phyloP scores from a whole-genome alignment of 2,797 vertebrate species.

The Fundulus diaphanus region DNA sequence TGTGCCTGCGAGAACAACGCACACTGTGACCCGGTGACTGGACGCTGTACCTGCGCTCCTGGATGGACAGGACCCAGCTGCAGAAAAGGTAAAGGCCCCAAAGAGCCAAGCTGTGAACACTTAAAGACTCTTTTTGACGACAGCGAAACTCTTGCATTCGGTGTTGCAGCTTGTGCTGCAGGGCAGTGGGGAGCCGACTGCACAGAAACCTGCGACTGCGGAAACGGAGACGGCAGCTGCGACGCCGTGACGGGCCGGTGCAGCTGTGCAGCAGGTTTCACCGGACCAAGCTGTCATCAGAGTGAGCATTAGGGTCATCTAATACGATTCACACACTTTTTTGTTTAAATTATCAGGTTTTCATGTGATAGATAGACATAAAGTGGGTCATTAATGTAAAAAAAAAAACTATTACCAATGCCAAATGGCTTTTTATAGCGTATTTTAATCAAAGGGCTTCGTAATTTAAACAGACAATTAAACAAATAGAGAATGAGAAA shows the following conservation, averaged over 20 bases:
- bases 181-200: slow-evolving; percentile 90
- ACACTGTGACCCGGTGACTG: slow-evolving; percentile 84
- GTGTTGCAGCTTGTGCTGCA: slow-evolving; percentile 84
- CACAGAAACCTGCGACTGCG: slow-evolving; percentile 84
- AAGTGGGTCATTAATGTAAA: too few relatives aligned
- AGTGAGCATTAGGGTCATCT: slow-evolving; percentile 75
- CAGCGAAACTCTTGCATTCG: background rate
- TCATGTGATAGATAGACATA: background rate
- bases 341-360: background rate
- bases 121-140: background rate
- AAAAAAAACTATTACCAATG: too few relatives aligned
- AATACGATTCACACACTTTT: background rate
- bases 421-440: too few relatives aligned
- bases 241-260: slow-evolving; percentile 84
- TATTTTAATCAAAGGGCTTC: too few relatives aligned
- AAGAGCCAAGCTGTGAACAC: background rate
- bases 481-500: too few relatives aligned
- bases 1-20: slow-evolving; percentile 90
- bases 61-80: slow-evolving; percentile 91
- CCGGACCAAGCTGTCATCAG: slow-evolving; percentile 83
- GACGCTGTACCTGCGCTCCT: slow-evolving; percentile 86
- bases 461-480: too few relatives aligned
- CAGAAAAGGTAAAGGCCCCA: slow-evolving; percentile 81
- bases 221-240: slow-evolving; percentile 84
- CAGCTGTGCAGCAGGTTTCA: slow-evolving; percentile 88